These are phyloP conservation scores for Fragum sueziense DNA, from an alignment of 2,888 invertebrate genomes.

Conservation along the genomic window DNA sequence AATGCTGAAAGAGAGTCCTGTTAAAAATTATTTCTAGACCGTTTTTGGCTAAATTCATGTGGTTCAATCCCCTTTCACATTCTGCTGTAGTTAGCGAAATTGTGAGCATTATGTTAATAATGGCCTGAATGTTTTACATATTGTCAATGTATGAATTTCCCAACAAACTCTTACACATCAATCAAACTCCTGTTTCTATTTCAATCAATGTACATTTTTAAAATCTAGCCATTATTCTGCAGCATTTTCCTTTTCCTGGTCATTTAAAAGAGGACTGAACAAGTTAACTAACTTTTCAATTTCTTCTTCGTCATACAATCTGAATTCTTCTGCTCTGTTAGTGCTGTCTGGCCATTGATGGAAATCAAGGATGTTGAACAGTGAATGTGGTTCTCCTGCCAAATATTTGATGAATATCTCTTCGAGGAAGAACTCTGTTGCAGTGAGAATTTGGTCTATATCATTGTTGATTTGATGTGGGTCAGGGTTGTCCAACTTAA, in stretches of 20 bases:
- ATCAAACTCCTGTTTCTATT: neutral
- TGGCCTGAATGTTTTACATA: neutral
- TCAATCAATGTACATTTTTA: conserved; percentile 14
- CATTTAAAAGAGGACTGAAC: neutral
- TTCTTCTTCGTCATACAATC: conserved; percentile 10
- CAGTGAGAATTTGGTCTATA: conserved; percentile 10
- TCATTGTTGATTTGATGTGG: conserved; percentile 5
- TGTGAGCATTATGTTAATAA: conserved; percentile 6
- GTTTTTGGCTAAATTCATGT: neutral
- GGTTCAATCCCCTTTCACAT: conserved; percentile 9
- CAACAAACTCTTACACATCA: conserved; percentile 14
- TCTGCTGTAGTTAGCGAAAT: neutral
- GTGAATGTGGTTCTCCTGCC: conserved; percentile 12
- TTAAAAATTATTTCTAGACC: neutral
- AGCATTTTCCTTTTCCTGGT: conserved; percentile 16
- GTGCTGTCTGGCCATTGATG: conserved; percentile 1
- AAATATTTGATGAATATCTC: conserved; percentile 11
- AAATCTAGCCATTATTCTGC: conserved; percentile 15
- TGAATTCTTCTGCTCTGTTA: neutral
- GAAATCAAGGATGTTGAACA: conserved; percentile 1
- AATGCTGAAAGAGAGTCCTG: neutral
- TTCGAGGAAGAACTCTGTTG: conserved; percentile 10
- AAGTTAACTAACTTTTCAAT: neutral
- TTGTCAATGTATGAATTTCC: neutral
- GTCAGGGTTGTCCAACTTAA: neutral